A percentile compares a stretch with the other conserved stretches of the same genome.
Evolutionary conservation across 2,797 vertebrate genomes (phyloP).

Genomic region (Syndactyla subalaris): DNA sequence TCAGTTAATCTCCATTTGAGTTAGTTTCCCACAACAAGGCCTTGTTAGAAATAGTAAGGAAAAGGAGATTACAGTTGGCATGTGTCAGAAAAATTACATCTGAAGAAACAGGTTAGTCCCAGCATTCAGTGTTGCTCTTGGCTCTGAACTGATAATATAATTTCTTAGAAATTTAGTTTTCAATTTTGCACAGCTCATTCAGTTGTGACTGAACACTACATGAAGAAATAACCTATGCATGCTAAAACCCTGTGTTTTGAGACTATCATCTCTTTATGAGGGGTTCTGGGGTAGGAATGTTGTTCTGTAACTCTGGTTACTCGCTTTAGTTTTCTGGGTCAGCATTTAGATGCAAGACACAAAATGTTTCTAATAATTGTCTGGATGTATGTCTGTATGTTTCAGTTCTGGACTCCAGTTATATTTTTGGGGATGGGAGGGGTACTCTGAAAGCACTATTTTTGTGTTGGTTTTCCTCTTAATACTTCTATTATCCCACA

Average conservation of each 20-base stretch:
- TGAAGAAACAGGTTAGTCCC: constrained; percentile 40
- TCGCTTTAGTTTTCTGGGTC: background rate
- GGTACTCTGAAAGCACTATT: background rate
- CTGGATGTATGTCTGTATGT: background rate
- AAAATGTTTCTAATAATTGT: background rate
- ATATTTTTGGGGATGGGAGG: fast-evolving
- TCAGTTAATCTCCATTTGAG: constrained; percentile 61
- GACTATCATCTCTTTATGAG: background rate
- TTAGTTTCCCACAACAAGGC: constrained; percentile 41
- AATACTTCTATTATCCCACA: background rate
- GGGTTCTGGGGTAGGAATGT: background rate
- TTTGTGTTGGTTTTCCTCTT: background rate
- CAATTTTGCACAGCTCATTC: background rate
- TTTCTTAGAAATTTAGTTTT: constrained; percentile 49
- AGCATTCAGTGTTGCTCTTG: background rate
- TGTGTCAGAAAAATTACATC: constrained; percentile 65
- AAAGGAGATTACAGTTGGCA: constrained; percentile 34
- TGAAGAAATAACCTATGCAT: background rate
- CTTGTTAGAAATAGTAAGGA: constrained; percentile 46
- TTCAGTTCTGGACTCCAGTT: background rate
- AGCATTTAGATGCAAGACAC: fast-evolving
- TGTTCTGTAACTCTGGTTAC: background rate
- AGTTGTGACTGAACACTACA: background rate
- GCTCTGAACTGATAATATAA: constrained; percentile 25
- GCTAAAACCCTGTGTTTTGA: background rate